Evolutionary conservation across 1,140 invertebrate species (phyloP).

Genomic region (Tribolium madens): DNA sequence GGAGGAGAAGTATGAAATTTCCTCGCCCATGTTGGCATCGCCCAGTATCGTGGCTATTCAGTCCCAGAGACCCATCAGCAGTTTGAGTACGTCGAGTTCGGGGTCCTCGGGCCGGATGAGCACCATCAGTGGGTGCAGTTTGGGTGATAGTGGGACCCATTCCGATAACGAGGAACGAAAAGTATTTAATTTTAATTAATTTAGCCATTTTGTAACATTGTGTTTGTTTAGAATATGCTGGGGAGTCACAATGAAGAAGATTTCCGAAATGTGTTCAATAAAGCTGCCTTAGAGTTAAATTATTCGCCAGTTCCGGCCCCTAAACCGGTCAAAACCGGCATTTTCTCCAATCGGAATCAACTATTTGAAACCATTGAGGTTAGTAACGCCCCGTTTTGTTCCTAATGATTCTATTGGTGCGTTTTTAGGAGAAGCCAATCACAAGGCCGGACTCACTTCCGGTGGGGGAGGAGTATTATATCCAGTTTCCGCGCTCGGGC

Average conservation of each 20-base stretch:
- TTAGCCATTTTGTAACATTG: not conserved
- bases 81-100: constrained; percentile 81
- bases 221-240: constrained; percentile 55
- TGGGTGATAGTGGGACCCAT: constrained; percentile 86
- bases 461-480: constrained; percentile 64
- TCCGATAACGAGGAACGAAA: constrained; percentile 85
- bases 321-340: constrained; percentile 57
- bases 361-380: constrained; percentile 58
- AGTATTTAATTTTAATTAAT: constrained; percentile 64
- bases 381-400: not conserved
- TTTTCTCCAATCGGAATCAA: constrained; percentile 46
- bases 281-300: constrained; percentile 55
- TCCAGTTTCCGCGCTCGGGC: constrained; percentile 69
- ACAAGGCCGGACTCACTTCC: constrained; percentile 45
- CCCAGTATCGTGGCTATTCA: constrained; percentile 51
- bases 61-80: constrained; percentile 74
- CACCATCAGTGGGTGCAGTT: constrained; percentile 79
- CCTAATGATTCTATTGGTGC: not conserved
- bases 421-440: constrained; percentile 52
- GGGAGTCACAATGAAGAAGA: constrained; percentile 56
- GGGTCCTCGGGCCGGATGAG: constrained; percentile 82
- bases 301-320: constrained; percentile 60
- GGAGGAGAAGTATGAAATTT: constrained; percentile 48
- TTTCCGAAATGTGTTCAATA: constrained; percentile 58
- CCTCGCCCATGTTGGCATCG: constrained; percentile 42